Base-by-base conservation (phyloP, 1,140 invertebrate genomes). In the honey bee (Apis mellifera) region DNA sequence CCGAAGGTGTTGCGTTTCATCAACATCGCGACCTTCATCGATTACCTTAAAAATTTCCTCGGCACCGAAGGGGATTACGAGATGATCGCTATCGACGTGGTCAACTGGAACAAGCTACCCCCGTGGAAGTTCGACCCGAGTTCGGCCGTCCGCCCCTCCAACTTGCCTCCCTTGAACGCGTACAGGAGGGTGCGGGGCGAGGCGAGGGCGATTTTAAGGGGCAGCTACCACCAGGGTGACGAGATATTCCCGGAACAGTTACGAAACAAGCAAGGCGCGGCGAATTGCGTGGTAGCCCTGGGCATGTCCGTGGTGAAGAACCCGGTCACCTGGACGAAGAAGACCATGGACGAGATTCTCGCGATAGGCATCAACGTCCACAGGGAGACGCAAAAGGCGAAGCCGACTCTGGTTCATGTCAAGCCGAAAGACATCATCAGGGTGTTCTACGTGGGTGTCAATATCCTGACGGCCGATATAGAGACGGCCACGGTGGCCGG, bases 321-420 rank as follows among this genome's bases (percentile, higher is more conserved):
- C 48, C 90, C 93, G 0, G 73, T 86, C 8, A 93, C 90, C 1
- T 94, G 93, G 93, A 93, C 92, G 0, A 93, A 85, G 62, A 92
- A 88, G n/a, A 92, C 88, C 1, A 73, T 94, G 66, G 93, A 94
- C 57, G 92, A 94, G 82, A 91, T 94, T 23, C 74, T 93, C 0
- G 85, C 89, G 0, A 88, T 91, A 2, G 92, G 91, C 0, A 72
- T 54, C 19, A 83, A 73, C 8, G 82, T 94, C 17, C 84, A 93
- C 57, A 76, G 84, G 0, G 89, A 92, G 70, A 90, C 88, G 2
- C 55, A 78, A 11, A 93, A 90, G 52, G 26, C n/a, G 0, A 78
- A 65, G 11, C 55, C 74, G 0, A 80, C 62, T 0, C 86, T 84
- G 23, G 70, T 76, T 1, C 89, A 84, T 57, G 65, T 92, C 8